Conservation (phyloP, 2,113 vertebrate genomes). For the Rattus norvegicus region GRCr8 NC_086031.1:93406001-93406500, state of each 20-base stretch:
- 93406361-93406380: neutral
- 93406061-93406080: neutral
- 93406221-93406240: neutral
- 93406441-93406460: constrained; percentile 13
- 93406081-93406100: too few species aligned
- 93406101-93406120: too few species aligned
- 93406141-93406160: neutral
- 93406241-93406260: neutral
- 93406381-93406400: neutral
- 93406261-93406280: accelerated
- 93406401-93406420: neutral
- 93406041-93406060: neutral
- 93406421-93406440: constrained; percentile 31
- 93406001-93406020: neutral
- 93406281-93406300: neutral
- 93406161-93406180: neutral
- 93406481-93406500: neutral
- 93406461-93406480: neutral
- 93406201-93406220: accelerated
- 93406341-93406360: neutral
- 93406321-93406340: neutral
- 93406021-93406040: neutral
- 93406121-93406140: neutral
- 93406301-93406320: neutral
- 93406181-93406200: accelerated